Evolutionary conservation across 2,797 vertebrate genomes (phyloP), one percentile per base, ranked within the genome.

Genomic region (Notamacropus eugenii): DNA sequence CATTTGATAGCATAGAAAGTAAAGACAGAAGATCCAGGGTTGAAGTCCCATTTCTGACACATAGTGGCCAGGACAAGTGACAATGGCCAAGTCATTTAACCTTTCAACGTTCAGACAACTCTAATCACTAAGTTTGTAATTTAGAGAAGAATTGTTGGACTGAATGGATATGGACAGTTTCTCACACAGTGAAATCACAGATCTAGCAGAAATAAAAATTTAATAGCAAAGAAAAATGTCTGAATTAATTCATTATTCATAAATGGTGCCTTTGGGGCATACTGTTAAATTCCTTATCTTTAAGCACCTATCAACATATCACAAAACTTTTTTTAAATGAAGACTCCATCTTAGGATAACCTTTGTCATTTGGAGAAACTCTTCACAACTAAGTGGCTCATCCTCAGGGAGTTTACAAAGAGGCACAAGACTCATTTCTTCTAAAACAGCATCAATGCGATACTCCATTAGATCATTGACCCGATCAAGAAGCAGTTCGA

Each of bases 391-490:
- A 91, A 99, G 97, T 0, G 99, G 99, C 59, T 99, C 99, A 5
- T 99, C 99, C 54, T 99, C 98, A 67, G 99, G 99, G 31, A 99
- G 98, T 27, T 98, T 97, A 97, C 99, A 99, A 57, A 99, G 98
- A 0, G 97, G 98, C 6, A 98, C 98, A 0, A 52, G 62, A 62
- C 98, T 99, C 99, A 99, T 99, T 97, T 99, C 99, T 96, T 99
- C 99, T 93, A 99, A 98, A 2, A 99, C 98, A 5, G 99, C 98
- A 14, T 99, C 98, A n/a, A 99, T 99, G 95, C 99, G 99, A 98
- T 99, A 99, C 98, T 99, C 99, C 94, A 99, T 98, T 98, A 99
- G 97, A 96, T 99, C 99, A 5, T 99, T 99, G 96, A 99, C 99
- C 95, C 98, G 98, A 98, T 99, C 99, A 95, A 99, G 97, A 93